Evolutionary conservation across 2,113 vertebrate genomes (phyloP).

Genomic region (Vireo altiloquus): DNA sequence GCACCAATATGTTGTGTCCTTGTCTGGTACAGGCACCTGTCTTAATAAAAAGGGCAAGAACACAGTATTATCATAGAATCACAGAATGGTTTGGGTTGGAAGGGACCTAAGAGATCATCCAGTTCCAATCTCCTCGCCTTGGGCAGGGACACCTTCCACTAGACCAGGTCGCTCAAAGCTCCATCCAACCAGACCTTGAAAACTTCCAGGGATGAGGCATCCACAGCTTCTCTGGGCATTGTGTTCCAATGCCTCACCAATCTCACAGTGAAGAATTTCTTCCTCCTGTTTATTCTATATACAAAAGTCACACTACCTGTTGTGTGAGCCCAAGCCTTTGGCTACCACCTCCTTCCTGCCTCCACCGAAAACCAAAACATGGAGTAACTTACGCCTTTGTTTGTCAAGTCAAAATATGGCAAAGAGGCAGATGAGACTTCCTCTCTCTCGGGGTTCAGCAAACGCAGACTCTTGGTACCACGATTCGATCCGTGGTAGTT

Average conservation of each 20-base stretch:
- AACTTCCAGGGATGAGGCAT: not conserved
- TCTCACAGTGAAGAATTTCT: not conserved
- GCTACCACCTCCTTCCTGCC: not conserved
- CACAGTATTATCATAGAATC: not conserved
- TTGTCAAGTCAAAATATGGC: conserved; percentile 76
- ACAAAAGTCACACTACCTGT: not conserved
- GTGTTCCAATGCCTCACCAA: not conserved
- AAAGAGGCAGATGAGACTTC: conserved; percentile 40
- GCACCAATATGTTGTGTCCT: conserved; percentile 89
- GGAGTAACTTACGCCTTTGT: conserved; percentile 80
- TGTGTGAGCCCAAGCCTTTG: not conserved
- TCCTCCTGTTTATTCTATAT: not conserved
- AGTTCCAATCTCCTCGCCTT: not conserved
- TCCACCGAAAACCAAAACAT: not conserved
- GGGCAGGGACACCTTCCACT: not conserved
- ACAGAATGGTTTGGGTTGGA: not conserved
- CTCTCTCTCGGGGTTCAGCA: conserved; percentile 78
- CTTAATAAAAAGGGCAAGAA: conserved; percentile 73
- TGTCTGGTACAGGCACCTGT: conserved; percentile 85
- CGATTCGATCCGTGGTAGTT: conserved; percentile 80
- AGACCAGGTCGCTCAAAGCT: not conserved
- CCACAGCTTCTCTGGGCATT: not conserved
- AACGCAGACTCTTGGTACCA: conserved; percentile 82
- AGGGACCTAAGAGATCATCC: not conserved
- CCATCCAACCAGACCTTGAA: not conserved